Percentiles rank a stretch among this genome's conserved stretches.
Conservation (phyloP, 2,797 vertebrate genomes). For the Mastacembelus armatus region DNA sequence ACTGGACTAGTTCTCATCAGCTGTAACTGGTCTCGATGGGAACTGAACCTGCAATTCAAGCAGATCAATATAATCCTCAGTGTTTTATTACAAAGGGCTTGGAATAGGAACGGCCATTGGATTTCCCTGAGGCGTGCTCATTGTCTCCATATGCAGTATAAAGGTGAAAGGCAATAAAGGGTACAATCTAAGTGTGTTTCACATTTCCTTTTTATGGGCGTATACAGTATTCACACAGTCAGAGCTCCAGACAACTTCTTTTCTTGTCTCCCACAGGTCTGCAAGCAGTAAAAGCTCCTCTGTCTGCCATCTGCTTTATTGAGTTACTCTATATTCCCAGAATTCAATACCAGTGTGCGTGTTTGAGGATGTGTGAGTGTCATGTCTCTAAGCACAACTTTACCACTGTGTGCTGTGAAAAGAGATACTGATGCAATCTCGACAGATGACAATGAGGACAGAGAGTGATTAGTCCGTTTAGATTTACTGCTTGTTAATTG, state of each 20-base stretch:
- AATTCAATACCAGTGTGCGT: constrained; percentile 32
- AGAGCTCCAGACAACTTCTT: constrained; percentile 12
- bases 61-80: constrained; percentile 57
- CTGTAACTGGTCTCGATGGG: constrained; percentile 13
- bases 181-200: constrained; percentile 3
- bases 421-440: neutral
- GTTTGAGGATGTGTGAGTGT: neutral
- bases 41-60: constrained; percentile 44
- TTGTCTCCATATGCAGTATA: constrained; percentile 2
- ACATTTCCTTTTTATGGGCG: constrained; percentile 34
- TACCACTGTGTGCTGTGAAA: constrained; percentile 9
- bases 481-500: neutral
- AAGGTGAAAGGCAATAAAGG: too few relatives aligned
- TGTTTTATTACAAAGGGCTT: constrained; percentile 39
- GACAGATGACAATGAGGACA: constrained; percentile 8
- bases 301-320: constrained; percentile 41
- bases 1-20: constrained; percentile 9
- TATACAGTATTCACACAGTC: constrained; percentile 12
- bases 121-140: constrained; percentile 22
- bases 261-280: constrained; percentile 35
- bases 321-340: constrained; percentile 40
- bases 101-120: constrained; percentile 46
- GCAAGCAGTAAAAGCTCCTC: constrained; percentile 31
- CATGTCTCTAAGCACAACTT: constrained; percentile 5
- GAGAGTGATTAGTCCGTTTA: constrained; percentile 16